Percentiles rank a stretch among this genome's conserved stretches.
phyloP scores from a whole-genome alignment of 2,888 invertebrate species.

The Gymnosoma rotundatum region DNA sequence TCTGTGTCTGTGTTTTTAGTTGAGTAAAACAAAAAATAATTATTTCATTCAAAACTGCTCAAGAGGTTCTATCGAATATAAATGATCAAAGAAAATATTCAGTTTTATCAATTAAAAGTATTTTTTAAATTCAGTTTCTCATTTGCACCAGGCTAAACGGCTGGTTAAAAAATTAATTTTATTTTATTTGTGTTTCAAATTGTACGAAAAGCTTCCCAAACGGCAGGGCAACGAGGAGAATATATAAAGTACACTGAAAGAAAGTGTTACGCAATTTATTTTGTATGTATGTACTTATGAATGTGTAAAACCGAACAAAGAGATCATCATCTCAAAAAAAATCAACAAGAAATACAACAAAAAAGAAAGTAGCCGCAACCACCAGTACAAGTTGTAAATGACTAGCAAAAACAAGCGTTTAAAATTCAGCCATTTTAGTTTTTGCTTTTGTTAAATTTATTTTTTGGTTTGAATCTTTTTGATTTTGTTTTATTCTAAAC shows the following conservation, averaged over 20 bases:
- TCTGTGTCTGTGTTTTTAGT: not conserved
- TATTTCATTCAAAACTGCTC: not conserved
- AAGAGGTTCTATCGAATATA: constrained; percentile 3
- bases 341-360: constrained; percentile 7
- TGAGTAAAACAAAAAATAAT: not conserved
- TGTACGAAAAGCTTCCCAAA: constrained; percentile 13
- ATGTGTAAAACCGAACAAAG: constrained; percentile 41
- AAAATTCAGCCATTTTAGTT: constrained; percentile 33
- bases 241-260: constrained; percentile 69
- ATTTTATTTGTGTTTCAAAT: constrained; percentile 23
- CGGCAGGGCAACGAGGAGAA: not conserved
- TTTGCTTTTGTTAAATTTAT: constrained; percentile 36
- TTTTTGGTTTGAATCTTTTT: constrained; percentile 19
- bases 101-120: constrained; percentile 19
- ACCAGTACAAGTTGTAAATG: constrained; percentile 45
- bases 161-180: constrained; percentile 9
- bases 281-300: constrained; percentile 1
- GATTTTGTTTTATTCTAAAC: constrained; percentile 18
- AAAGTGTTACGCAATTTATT: constrained; percentile 73
- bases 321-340: constrained; percentile 11
- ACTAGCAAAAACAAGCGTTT: constrained; percentile 48
- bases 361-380: constrained; percentile 55
- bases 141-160: constrained; percentile 45
- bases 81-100: not conserved
- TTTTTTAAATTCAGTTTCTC: constrained; percentile 30